Evolutionary conservation across 2,113 vertebrate genomes (phyloP), one percentile per base, ranked within the genome.

Genomic region (Ibidorhyncha struthersii): DNA sequence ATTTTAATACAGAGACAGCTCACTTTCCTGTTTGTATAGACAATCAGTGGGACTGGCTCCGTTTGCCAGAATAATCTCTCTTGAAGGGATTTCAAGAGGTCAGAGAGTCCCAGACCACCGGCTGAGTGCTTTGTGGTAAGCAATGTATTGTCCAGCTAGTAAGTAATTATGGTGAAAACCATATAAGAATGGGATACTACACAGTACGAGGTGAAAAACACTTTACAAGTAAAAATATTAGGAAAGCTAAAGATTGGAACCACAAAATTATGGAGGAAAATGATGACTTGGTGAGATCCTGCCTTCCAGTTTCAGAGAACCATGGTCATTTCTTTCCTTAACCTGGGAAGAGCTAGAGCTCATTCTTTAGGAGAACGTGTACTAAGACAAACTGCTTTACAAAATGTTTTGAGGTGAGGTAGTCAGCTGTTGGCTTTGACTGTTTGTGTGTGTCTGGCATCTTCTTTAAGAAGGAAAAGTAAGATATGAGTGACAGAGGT

Each of bases 51-150:
- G 6, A 11, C 53, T 67, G 50, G 66, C 70, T 59, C 61, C 10
- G 8, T 32, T 14, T 65, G 5, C 62, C 72, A 65, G 53, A 55
- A 82, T 80, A 52, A 79, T 76, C 66, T 38, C 83, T 73, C 43
- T 22, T 23, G 14, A 82, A 89, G 53, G 67, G 74, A 66, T 93
- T 92, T 76, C 62, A 76, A 74, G 82, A 82, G 84, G 56, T 85
- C 87, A 94, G 32, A 83, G 45, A 14, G 38, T 21, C 66, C 61
- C 79, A 82, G 76, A 38, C 34, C 34, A 27, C 20, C 41, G 61
- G 8, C 59, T 45, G 16, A 56, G 56, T 61, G 84, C 40, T 92
- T 40, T 67, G 34, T 72, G 40, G 40, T 5, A 76, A 94, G 50
- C 22, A 56, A 52, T 12, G 36, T 36, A 6, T 43, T 72, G 14